Base-by-base conservation (phyloP, 2,888 invertebrate genomes). In the Mesodorylaimus sp. region DNA sequence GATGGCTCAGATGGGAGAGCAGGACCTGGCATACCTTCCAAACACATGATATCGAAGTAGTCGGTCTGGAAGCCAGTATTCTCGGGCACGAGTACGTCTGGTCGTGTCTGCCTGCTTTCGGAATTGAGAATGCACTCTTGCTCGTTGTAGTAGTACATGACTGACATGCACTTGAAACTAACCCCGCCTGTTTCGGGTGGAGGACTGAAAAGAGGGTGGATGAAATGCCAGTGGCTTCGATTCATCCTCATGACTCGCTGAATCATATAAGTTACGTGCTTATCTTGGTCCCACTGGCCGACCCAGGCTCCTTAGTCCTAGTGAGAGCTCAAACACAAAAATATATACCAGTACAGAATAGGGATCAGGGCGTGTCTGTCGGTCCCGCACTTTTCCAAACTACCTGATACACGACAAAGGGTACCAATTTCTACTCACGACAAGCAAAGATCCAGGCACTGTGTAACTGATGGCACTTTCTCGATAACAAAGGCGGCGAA, bases 101-200 rank as follows among this genome's bases (percentile, higher is more conserved):
- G 62, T 54, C 64, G 61, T 39, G 60, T 56, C 39, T 50, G 53
- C 41, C 61, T 56, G 24, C 60, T 58, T 49, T 64, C 64, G n/a
- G 62, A 59, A 53, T 64, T 64, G 42, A 64, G 53, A 52, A 64
- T 64, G 54, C 64, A 64, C 53, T 64, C 64, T 50, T 60, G 57
- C 50, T 64, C 63, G 52, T 63, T 63, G 60, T 64, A 65, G 56
- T 65, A 64, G 56, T 64, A 64, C 64, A 64, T 64, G 42, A 60
- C 64, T n/a, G 64, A 65, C 52, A 61, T 62, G 59, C 64, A 64
- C 32, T 57, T 57, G 54, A 43, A 43, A 5, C 63, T 62, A 49
- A 58, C 58, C 23, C 60, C 59, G 38, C 62, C 64, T 37, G 62
- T 61, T 58, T 63, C 63, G 45, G 63, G 61, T 26, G 63, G 63